Percentiles rank a stretch among this genome's conserved stretches.
These are phyloP conservation scores for Coptodon rendalli DNA, from an alignment of 2,113 vertebrate genomes.

Conservation along the genomic window DNA sequence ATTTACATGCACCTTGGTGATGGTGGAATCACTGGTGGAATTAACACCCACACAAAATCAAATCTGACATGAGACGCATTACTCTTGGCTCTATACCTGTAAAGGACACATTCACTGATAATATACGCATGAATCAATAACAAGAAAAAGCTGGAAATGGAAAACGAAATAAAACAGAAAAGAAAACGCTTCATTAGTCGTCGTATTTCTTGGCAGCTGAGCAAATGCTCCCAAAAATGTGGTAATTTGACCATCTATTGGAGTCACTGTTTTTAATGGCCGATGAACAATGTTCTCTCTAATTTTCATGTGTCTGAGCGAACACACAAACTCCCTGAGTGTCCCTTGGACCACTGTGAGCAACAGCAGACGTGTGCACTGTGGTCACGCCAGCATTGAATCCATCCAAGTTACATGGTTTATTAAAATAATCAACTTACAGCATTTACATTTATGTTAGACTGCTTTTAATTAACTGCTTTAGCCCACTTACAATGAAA, in stretches of 20 bases:
- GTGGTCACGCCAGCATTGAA: too few relatives aligned
- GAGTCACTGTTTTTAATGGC: not conserved
- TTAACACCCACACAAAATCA: not conserved
- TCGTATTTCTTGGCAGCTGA: not conserved
- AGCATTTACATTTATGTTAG: too few relatives aligned
- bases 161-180: not conserved
- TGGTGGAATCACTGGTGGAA: not conserved
- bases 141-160: not conserved
- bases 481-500: too few relatives aligned
- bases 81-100: fast-evolving
- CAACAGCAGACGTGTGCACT: too few relatives aligned
- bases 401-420: too few relatives aligned
- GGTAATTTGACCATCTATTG: not conserved
- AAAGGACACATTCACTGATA: not conserved
- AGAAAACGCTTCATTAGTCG: fast-evolving
- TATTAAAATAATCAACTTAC: too few relatives aligned
- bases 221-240: not conserved
- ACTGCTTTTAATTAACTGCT: too few relatives aligned
- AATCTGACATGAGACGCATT: not conserved
- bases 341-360: too few relatives aligned
- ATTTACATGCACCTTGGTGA: not conserved
- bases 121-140: not conserved
- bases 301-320: too few relatives aligned
- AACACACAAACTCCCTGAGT: too few relatives aligned
- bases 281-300: not conserved